Percentiles rank a stretch among this genome's conserved stretches.
These are phyloP conservation scores for Gymnopithys bicolor DNA, from an alignment of 2,797 vertebrate species.

Conservation along the genomic window DNA sequence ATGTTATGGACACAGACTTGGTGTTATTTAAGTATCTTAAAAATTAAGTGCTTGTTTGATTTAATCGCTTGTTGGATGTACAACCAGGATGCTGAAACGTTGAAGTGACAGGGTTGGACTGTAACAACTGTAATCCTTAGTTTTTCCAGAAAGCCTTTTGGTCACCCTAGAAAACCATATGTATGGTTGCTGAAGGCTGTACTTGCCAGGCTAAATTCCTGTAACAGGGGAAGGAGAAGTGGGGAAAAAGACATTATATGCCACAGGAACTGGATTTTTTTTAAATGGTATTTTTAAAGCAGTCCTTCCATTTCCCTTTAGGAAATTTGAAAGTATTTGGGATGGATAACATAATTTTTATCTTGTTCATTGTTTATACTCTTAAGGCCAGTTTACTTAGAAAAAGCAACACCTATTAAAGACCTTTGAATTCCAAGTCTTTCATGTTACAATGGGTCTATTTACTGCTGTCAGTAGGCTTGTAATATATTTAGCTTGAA, in stretches of 20 bases:
- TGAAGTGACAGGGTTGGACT: neutral
- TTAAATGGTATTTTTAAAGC: neutral
- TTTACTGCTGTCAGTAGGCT: constrained; percentile 58
- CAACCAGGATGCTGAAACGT: neutral
- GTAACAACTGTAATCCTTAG: neutral
- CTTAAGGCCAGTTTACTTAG: neutral
- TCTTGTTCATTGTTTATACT: constrained; percentile 24
- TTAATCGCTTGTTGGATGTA: neutral
- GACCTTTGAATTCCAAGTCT: constrained; percentile 47
- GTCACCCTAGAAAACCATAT: neutral
- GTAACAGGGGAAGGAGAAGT: neutral
- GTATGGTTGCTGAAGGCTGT: neutral
- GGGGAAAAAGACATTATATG: neutral
- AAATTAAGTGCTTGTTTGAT: neutral
- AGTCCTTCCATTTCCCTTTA: neutral
- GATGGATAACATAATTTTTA: constrained; percentile 19
- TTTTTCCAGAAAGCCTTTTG: neutral
- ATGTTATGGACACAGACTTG: neutral
- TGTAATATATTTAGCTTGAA: constrained; percentile 27
- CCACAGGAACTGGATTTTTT: neutral
- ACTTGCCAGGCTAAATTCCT: neutral
- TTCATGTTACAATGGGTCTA: constrained; percentile 59
- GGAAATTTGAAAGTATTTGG: constrained; percentile 17
- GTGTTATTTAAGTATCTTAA: neutral
- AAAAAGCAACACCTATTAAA: constrained; percentile 27